Evolutionary conservation across 2,888 invertebrate genomes (phyloP).

Genomic region (Coelogynopora nodosa): DNA sequence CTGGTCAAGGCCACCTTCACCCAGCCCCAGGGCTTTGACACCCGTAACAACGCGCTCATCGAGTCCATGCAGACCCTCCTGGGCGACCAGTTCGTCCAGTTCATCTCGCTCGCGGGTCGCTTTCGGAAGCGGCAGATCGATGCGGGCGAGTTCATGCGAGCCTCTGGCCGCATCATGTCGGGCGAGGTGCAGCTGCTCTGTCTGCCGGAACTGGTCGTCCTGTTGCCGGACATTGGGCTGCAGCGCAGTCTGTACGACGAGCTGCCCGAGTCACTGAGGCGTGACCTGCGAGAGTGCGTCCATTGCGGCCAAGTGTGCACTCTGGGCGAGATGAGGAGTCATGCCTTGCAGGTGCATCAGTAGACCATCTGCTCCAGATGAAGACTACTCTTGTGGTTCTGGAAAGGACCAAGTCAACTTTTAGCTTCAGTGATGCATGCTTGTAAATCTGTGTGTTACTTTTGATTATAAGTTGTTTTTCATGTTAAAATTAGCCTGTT

Average conservation of each 20-base stretch:
- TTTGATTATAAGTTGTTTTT: no score
- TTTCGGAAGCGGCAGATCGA: neutral
- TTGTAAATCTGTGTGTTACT: no score
- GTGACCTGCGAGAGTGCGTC: neutral
- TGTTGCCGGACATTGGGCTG: constrained; percentile 23
- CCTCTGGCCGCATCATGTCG: no score
- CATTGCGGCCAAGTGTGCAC: neutral
- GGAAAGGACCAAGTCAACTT: no score
- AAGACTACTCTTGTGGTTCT: no score
- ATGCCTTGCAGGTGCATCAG: neutral
- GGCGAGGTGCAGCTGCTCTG: no score
- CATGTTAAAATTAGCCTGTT: no score
- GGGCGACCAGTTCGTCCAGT: neutral
- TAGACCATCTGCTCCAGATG: no score
- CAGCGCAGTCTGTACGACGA: neutral
- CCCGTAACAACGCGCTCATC: neutral
- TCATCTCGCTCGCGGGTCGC: neutral
- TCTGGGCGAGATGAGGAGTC: neutral
- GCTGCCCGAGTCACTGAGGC: neutral
- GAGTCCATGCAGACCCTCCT: neutral
- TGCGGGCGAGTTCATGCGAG: no score
- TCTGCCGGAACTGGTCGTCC: neutral
- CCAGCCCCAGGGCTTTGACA: neutral
- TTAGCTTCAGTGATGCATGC: no score
- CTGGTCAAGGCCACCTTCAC: neutral